Conservation (phyloP, 1,140 invertebrate species). For the Monomorium pharaonis region DNA sequence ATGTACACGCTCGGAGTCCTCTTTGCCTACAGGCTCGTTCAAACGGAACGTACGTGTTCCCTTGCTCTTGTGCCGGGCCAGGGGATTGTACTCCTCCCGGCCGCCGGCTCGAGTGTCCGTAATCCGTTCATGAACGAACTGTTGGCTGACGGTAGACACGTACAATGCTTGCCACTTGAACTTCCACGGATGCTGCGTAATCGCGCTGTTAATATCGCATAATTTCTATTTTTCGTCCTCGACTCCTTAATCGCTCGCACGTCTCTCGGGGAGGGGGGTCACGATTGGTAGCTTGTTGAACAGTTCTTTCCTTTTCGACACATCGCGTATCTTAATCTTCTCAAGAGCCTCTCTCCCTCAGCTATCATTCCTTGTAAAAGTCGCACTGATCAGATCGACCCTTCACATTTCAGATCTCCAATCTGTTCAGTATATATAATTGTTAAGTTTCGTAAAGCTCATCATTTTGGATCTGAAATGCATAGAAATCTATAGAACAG, state of each 20-base stretch:
- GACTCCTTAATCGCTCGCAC: background rate
- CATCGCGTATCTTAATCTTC: background rate
- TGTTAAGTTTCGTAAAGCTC: background rate
- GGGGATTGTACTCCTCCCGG: conserved; percentile 36
- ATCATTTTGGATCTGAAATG: background rate
- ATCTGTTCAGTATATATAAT: background rate
- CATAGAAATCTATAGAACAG: background rate
- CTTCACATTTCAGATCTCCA: background rate
- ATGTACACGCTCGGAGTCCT: conserved; percentile 75
- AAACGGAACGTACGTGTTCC: conserved; percentile 71
- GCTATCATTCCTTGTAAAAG: background rate
- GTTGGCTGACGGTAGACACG: conserved; percentile 54
- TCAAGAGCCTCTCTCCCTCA: background rate
- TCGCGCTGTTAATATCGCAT: conserved; percentile 28
- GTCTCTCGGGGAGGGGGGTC: background rate
- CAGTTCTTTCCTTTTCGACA: background rate
- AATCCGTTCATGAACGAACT: conserved; percentile 72
- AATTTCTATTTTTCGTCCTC: conserved; percentile 36
- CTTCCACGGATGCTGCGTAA: conserved; percentile 57
- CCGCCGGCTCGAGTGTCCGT: conserved; percentile 54
- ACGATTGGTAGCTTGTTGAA: too few species aligned
- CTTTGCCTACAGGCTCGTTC: conserved; percentile 75
- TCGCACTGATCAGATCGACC: background rate
- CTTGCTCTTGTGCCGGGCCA: conserved; percentile 38
- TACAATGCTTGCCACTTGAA: conserved; percentile 70